Base-by-base conservation (phyloP, 1,140 invertebrate species). In the Lordiphosa clarofinis region DNA sequence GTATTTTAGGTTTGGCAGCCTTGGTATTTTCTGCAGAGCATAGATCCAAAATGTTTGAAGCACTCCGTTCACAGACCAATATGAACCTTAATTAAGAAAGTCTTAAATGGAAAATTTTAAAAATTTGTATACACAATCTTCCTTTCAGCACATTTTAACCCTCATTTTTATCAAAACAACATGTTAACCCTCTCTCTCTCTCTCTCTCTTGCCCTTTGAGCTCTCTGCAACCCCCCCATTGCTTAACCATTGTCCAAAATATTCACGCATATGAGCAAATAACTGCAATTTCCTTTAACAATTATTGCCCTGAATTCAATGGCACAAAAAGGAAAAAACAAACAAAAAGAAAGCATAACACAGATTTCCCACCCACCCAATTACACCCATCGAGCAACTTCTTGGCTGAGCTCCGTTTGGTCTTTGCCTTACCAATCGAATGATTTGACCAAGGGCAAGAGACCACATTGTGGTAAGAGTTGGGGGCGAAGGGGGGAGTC, bases 231-330 rank as follows among this genome's bases (percentile, higher is more conserved):
- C 47, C 50, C 59, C 48, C 21, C 5, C 28, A 63, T 63, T 70
- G 59, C 56, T 48, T 37, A 40, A 24, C 38, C 48, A 70, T 46
- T 56, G 47, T 53, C 21, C 61, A 15, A 64, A 76, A 58, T 71
- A 66, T 71, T 37, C 53, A 66, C 44, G 73, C 73, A 76, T 76
- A 68, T 76, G 74, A 56, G 53, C 70, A 69, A 69, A 78, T 79
- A 69, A 57, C 50, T 49, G 47, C 53, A 69, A 73, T 72, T 73
- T 62, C 36, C 40, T 24, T 12, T 15, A 15, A 33, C 73, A 56
- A 75, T 66, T 50, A 64, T 39, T 46, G 57, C 21, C 44, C 46
- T 48, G 55, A 60, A 60, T 54, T 72, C 63, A 67, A 67, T 67
- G 64, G 62, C 54, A 49, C 47, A 40, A 33, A 53, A 15, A 15